Evolutionary conservation across 2,113 vertebrate species (phyloP).

Genomic region (Lonchura striata): DNA sequence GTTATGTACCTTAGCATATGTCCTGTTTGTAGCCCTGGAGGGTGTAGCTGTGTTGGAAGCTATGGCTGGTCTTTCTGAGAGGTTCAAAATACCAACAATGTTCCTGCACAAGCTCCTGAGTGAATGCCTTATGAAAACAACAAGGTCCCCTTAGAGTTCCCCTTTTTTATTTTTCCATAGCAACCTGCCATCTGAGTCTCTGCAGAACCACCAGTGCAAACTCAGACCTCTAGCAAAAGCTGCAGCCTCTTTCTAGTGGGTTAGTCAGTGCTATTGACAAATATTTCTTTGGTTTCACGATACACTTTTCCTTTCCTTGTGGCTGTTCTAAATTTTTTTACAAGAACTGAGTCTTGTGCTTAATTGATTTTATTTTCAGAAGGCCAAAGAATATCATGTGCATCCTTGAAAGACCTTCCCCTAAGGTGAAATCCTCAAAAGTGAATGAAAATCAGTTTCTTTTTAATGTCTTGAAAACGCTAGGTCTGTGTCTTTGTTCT

Average conservation of each 20-base stretch:
- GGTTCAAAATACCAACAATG: neutral
- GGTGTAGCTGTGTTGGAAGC: neutral
- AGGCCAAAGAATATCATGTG: neutral
- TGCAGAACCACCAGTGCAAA: neutral
- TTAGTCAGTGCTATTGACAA: neutral
- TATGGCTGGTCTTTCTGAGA: neutral
- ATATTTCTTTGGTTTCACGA: neutral
- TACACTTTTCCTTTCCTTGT: neutral
- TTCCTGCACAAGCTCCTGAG: neutral
- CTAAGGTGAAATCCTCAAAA: conserved; percentile 7
- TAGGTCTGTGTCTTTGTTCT: neutral
- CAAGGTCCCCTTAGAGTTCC: neutral
- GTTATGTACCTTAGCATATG: neutral
- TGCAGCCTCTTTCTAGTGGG: neutral
- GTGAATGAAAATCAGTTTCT: neutral
- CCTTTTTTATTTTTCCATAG: neutral
- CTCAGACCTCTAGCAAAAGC: neutral
- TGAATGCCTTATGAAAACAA: neutral
- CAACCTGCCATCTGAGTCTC: neutral
- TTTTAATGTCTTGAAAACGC: neutral
- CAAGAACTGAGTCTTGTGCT: neutral
- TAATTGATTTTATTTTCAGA: neutral
- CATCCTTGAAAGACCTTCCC: conserved; percentile 17
- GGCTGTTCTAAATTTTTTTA: neutral
- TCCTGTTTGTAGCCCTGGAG: neutral